Percentiles rank a stretch among this genome's conserved stretches.
These are phyloP conservation scores for Platichthys flesus DNA, from an alignment of 2,113 vertebrate species.

Conservation along the genomic window DNA sequence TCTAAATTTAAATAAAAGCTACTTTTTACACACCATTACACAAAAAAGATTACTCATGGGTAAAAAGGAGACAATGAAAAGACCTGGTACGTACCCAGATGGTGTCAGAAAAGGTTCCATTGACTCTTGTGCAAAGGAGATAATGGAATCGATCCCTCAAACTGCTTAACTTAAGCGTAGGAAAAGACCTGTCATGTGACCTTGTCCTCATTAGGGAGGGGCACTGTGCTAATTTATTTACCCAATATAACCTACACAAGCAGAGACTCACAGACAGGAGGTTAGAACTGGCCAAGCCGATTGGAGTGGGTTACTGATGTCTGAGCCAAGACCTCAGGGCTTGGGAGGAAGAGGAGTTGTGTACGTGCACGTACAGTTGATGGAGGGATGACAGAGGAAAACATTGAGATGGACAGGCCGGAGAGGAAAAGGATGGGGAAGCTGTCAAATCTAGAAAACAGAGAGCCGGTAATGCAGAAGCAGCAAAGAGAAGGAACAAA, in stretches of 20 bases:
- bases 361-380: not conserved
- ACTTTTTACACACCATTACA: constrained; percentile 29
- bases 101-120: constrained; percentile 68
- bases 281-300: constrained; percentile 49
- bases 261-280: constrained; percentile 25
- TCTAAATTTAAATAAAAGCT: constrained; percentile 18
- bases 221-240: constrained; percentile 74
- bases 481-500: not conserved
- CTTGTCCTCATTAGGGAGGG: constrained; percentile 67
- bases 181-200: constrained; percentile 73
- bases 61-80: constrained; percentile 19
- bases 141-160: constrained; percentile 69
- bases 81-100: constrained; percentile 68
- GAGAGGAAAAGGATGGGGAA: constrained; percentile 10
- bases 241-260: constrained; percentile 59
- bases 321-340: constrained; percentile 30
- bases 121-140: constrained; percentile 58
- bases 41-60: constrained; percentile 22
- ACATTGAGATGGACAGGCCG: constrained; percentile 25
- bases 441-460: constrained; percentile 19
- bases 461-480: constrained; percentile 8
- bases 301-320: constrained; percentile 51
- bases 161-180: constrained; percentile 74
- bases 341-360: not conserved
- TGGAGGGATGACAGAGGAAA: not conserved